A percentile compares a stretch with the other conserved stretches of the same genome.
Conservation (phyloP, 2,113 vertebrate species). For the Sebastes schlegelii region DNA sequence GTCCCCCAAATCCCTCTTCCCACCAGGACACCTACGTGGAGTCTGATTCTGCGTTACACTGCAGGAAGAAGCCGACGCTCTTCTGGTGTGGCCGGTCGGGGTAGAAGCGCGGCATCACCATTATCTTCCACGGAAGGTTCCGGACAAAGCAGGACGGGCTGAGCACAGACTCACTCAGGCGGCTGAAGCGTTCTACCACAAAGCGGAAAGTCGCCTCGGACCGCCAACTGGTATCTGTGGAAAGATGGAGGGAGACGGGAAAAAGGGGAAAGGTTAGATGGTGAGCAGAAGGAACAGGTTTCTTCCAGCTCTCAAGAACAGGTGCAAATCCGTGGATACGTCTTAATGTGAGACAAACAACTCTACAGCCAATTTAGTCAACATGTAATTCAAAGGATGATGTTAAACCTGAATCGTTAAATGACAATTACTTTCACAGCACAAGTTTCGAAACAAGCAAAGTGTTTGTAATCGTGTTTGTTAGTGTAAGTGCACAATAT, state of each 20-base stretch:
- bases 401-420: background rate
- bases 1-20: background rate
- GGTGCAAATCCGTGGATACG: background rate
- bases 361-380: background rate
- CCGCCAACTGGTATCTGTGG: conserved; percentile 96
- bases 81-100: conserved; percentile 98
- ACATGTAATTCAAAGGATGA: background rate
- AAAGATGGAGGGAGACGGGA: background rate
- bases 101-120: conserved; percentile 99
- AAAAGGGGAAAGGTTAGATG: background rate
- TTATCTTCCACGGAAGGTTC: conserved; percentile 99
- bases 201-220: conserved; percentile 99
- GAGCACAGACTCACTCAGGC: conserved; percentile 96
- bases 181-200: conserved; percentile 97
- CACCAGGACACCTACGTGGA: conserved; percentile 92
- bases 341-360: background rate
- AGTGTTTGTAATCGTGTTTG: background rate
- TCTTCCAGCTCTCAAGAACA: background rate
- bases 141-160: conserved; percentile 98
- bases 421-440: background rate
- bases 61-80: conserved; percentile 98
- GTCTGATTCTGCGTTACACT: conserved; percentile 99
- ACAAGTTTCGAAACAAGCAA: background rate
- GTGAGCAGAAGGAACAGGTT: background rate
- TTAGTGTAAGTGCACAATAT: background rate